Evolutionary conservation across 2,797 vertebrate species (phyloP), one percentile per base, ranked within the genome.

Genomic region (Taeniopygia guttata): DNA sequence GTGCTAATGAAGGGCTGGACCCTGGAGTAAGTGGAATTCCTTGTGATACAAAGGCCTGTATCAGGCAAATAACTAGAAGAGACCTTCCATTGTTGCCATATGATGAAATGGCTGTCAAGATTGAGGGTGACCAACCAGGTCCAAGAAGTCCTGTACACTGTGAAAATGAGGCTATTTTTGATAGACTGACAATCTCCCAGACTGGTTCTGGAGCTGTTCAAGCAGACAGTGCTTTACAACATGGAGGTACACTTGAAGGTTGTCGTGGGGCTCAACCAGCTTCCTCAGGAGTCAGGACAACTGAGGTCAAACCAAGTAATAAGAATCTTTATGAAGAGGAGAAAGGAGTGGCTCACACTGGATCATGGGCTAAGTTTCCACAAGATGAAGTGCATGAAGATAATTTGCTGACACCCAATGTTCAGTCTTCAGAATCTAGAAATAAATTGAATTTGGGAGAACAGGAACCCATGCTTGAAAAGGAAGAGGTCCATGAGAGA

Each of bases 251-350:
- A 59, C 96, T 96, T 93, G 95, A 96, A 52, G 96, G 97, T 84
- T 96, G 91, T 66, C 76, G 25, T 80, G 96, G 93, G 93, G 96
- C 79, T 96, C 98, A 98, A 11, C 86, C 94, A 87, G 21, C 87
- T 68, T 96, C 97, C 42, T 82, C 94, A 46, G 97, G 95, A 90
- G 97, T 98, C 86, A 98, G 97, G 95, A 98, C 98, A 96, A 98
- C 97, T 93, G 98, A 99, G 93, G 98, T 98, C 84, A 98, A 98
- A 95, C 98, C 98, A 95, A 98, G 95, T 97, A 89, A 89, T 95
- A 98, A 97, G 92, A 98, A 98, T 93, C 97, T 97, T 64, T 97
- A 97, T 90, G 97, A 97, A 95, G 98, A 98, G 69, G 98, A 98
- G 83, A 98, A 98, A 97, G 97, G 98, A 89, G 98, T 97, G 16